Conservation (phyloP, 2,888 invertebrate species). For the Cryptocephalus moraei region DNA sequence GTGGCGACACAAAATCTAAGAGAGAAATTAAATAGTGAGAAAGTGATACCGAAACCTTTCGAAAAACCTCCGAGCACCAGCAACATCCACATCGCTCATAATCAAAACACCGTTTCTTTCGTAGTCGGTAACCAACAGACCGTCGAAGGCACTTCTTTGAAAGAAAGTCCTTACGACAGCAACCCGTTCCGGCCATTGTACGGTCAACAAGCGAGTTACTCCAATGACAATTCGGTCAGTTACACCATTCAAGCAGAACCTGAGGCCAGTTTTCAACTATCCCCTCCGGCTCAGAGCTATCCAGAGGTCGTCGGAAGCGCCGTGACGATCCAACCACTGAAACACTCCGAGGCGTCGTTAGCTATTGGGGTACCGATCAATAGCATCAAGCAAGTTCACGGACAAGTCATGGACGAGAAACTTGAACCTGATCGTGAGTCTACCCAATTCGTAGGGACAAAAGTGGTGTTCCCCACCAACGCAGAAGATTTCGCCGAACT, state of each 20-base stretch:
- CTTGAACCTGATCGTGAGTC: slow-evolving; percentile 19
- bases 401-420: slow-evolving; percentile 36
- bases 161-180: slow-evolving; percentile 40
- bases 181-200: slow-evolving; percentile 32
- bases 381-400: slow-evolving; percentile 29
- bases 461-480: slow-evolving; percentile 34
- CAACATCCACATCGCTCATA: slow-evolving; percentile 52
- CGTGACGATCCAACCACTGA: slow-evolving; percentile 34
- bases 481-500: slow-evolving; percentile 19
- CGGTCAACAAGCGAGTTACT: slow-evolving; percentile 16
- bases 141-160: slow-evolving; percentile 43
- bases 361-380: slow-evolving; percentile 35
- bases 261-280: slow-evolving; percentile 3
- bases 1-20: slow-evolving; percentile 34
- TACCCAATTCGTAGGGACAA: slow-evolving; percentile 23
- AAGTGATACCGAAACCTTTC: slow-evolving; percentile 26
- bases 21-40: slow-evolving; percentile 35
- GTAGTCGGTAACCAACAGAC: slow-evolving; percentile 54
- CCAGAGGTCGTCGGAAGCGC: slow-evolving; percentile 18
- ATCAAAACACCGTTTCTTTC: slow-evolving; percentile 54
- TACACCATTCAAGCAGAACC: slow-evolving; percentile 14
- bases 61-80: slow-evolving; percentile 46
- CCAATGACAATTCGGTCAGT: slow-evolving; percentile 7
- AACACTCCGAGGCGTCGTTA: slow-evolving; percentile 34
- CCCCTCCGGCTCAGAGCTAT: not conserved